A percentile compares a stretch with the other conserved stretches of the same genome.
Conservation (phyloP, 2,888 invertebrate genomes). For the Lepidonotus clava region DNA sequence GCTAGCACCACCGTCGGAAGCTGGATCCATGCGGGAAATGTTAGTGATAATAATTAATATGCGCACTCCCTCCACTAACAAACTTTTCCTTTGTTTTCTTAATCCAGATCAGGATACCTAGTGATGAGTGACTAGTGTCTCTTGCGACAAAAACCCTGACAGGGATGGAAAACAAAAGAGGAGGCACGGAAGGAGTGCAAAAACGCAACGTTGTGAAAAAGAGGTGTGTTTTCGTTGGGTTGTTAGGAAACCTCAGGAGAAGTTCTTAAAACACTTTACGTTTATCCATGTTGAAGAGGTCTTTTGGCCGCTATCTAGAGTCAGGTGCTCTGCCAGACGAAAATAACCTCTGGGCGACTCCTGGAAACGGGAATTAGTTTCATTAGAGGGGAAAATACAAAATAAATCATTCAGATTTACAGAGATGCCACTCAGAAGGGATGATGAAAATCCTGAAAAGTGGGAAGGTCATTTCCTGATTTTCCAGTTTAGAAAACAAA, state of each 20-base stretch:
- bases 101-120: constrained; percentile 11
- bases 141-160: not conserved
- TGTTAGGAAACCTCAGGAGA: constrained; percentile 19
- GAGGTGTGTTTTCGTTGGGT: not conserved
- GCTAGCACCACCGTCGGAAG: not conserved
- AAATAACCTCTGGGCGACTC: constrained; percentile 26
- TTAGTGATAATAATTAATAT: constrained; percentile 19
- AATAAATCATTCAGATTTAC: no score
- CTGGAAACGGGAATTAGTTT: not conserved
- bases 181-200: constrained; percentile 46
- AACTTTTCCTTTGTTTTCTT: constrained; percentile 20
- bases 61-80: constrained; percentile 21
- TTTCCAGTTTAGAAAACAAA: no score
- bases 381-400: not conserved
- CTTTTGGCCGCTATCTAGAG: not conserved
- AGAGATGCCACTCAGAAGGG: no score
- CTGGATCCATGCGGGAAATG: constrained; percentile 33
- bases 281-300: constrained; percentile 40
- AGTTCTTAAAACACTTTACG: constrained; percentile 32
- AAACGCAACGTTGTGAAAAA: constrained; percentile 47
- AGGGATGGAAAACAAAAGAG: constrained; percentile 43
- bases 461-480: no score
- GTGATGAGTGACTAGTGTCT: not conserved
- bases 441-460: no score
- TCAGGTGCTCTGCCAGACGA: constrained; percentile 33